Evolutionary conservation across 2,888 invertebrate genomes (phyloP), one percentile per base, ranked within the genome.

Genomic region (Nemoura dubitans): DNA sequence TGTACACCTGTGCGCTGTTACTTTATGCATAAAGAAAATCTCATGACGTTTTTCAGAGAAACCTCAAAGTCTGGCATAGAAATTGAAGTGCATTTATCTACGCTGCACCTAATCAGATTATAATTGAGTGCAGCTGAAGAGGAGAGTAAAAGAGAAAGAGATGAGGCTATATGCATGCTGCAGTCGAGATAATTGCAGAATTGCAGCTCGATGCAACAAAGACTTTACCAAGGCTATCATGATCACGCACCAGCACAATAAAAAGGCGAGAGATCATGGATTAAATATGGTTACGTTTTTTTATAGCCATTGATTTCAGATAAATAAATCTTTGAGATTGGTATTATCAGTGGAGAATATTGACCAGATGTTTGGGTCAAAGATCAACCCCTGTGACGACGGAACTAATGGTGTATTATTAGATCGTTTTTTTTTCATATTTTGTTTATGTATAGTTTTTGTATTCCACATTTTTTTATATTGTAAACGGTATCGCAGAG

Each of bases 181-280:
- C 59, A 84, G 59, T 27, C n/a, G 21, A 84, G 84, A 28, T 84
- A 84, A 84, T 84, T 84, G 84, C 76, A 84, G 84, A n/a, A n/a
- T 84, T 84, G 84, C 84, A 84, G 81, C 59, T 59, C 14, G 59
- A 76, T 84, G 84, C 84, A 84, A 84, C 84, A 84, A 84, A 84
- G 84, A 84, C 21, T 78, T 78, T 78, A 81, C 29, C 84, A 84
- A 84, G 84, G 84, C 76, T 59, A 84, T 43, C 59, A 16, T 16
- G 29, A 76, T 76, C 84, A 84, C 84, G 84, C 84, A 83, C 36
- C 36, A 43, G 59, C 29, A 84, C 84, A 27, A 76, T 28, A 84
- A 76, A 84, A 27, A 84, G 81, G 29, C 28, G 28, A 81, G n/a
- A 81, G 81, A 81, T 28, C n/a, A 81, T 81, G 78, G 78, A 21